Percentiles rank a stretch among this genome's conserved stretches.
Conservation (phyloP, 2,888 invertebrate species). For the Dynastes hyllus region DNA sequence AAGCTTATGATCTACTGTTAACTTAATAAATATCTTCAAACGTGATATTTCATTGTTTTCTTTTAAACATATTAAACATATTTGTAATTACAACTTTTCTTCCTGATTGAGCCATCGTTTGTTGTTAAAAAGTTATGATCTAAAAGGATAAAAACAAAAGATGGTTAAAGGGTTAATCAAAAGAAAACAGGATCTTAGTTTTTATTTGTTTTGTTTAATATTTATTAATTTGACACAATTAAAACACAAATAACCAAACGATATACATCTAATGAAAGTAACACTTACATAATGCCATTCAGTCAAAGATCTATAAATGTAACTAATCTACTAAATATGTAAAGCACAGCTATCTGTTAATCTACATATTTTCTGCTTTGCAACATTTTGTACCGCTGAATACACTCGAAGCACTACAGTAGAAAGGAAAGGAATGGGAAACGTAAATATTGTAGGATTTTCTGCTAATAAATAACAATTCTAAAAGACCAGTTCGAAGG, state of each 20-base stretch:
- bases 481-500: neutral
- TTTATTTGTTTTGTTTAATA: neutral
- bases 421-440: neutral
- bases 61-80: no score
- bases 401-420: slow-evolving; percentile 7
- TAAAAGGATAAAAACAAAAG: no score
- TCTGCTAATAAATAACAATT: no score
- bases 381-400: slow-evolving; percentile 34
- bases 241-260: slow-evolving; percentile 22
- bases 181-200: no score
- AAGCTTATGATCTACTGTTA: no score
- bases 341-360: slow-evolving; percentile 5
- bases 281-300: slow-evolving; percentile 21
- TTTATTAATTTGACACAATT: slow-evolving; percentile 12
- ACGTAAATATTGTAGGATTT: no score
- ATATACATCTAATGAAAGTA: slow-evolving; percentile 14
- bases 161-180: no score
- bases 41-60: no score
- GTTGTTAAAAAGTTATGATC: no score
- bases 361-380: neutral
- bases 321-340: slow-evolving; percentile 26
- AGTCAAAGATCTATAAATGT: slow-evolving; percentile 18
- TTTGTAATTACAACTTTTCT: no score
- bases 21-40: no score
- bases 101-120: no score